A percentile compares a stretch with the other conserved stretches of the same genome.
Evolutionary conservation across 2,797 vertebrate genomes (phyloP).

Genomic region (Trachops cirrhosus): DNA sequence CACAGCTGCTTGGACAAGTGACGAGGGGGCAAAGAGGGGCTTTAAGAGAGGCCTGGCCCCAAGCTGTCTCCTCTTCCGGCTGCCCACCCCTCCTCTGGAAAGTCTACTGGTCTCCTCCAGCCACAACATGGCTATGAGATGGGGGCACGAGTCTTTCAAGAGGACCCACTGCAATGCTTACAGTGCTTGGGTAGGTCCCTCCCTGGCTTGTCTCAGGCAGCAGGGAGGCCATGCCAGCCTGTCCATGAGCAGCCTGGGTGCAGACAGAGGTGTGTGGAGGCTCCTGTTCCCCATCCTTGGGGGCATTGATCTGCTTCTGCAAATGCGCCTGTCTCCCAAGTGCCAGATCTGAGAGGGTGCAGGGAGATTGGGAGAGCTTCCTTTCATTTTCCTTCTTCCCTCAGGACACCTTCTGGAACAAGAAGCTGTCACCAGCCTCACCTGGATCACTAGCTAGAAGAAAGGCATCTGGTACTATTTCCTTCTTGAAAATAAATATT

Average conservation of each 20-base stretch:
- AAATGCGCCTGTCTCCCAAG: neutral
- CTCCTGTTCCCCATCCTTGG: neutral
- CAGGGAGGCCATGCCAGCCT: neutral
- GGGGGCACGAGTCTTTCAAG: neutral
- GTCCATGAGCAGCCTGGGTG: neutral
- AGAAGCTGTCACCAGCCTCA: neutral
- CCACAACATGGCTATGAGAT: neutral
- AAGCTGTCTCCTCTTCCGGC: neutral
- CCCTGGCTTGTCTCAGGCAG: neutral
- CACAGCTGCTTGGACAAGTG: neutral
- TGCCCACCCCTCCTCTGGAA: neutral
- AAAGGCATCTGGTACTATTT: neutral
- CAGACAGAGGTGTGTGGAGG: neutral
- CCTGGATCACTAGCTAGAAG: neutral
- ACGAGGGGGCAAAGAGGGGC: neutral
- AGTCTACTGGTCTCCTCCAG: neutral
- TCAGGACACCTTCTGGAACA: neutral
- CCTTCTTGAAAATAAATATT: neutral
- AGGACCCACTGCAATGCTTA: neutral
- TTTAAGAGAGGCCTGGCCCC: neutral
- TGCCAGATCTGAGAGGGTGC: neutral
- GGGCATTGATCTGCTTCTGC: neutral
- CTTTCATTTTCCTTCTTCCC: neutral
- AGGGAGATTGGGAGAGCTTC: neutral
- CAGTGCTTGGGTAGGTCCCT: neutral